These are phyloP conservation scores for Drosophila ficusphila DNA, from an alignment of 1,140 invertebrate genomes.

Conservation along the genomic window DNA sequence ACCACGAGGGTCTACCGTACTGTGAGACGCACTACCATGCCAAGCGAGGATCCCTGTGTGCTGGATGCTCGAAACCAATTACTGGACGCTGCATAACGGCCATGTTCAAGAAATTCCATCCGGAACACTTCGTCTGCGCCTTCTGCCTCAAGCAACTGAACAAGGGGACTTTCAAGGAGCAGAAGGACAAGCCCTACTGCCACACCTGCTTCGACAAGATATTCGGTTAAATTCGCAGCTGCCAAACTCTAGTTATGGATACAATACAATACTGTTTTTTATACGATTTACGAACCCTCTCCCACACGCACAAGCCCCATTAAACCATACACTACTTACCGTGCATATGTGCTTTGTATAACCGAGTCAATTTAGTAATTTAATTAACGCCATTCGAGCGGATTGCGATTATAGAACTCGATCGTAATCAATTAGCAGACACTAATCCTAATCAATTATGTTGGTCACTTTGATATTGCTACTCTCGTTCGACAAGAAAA, in stretches of 20 bases:
- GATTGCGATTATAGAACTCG: slow-evolving; percentile 31
- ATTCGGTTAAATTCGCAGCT: slow-evolving; percentile 89
- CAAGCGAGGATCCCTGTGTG: slow-evolving; percentile 97
- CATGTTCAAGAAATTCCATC: slow-evolving; percentile 99
- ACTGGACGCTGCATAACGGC: slow-evolving; percentile 98
- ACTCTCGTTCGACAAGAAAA: slow-evolving; percentile 54
- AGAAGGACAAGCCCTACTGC: slow-evolving; percentile 99
- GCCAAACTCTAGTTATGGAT: slow-evolving; percentile 57
- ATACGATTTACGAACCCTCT: slow-evolving; percentile 62
- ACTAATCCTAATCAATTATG: slow-evolving; percentile 69
- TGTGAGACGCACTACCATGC: slow-evolving; percentile 99
- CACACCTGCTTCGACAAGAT: slow-evolving; percentile 98
- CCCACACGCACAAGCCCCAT: slow-evolving; percentile 14
- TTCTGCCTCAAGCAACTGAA: slow-evolving; percentile 99
- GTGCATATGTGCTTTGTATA: slow-evolving; percentile 75
- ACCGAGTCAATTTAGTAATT: slow-evolving; percentile 80
- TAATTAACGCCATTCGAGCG: slow-evolving; percentile 62
- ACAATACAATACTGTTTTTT: slow-evolving; percentile 67
- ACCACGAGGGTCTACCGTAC: slow-evolving; percentile 97
- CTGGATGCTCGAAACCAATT: slow-evolving; percentile 98
- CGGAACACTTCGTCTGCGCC: slow-evolving; percentile 97
- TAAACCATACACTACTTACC: slow-evolving; percentile 46
- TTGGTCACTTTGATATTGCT: slow-evolving; percentile 70
- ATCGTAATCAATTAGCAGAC: slow-evolving; percentile 62
- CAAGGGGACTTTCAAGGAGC: slow-evolving; percentile 99